Percentiles rank a stretch among this genome's conserved stretches.
Conservation (phyloP, 2,888 invertebrate species). For the Exocentrus adspersus region DNA sequence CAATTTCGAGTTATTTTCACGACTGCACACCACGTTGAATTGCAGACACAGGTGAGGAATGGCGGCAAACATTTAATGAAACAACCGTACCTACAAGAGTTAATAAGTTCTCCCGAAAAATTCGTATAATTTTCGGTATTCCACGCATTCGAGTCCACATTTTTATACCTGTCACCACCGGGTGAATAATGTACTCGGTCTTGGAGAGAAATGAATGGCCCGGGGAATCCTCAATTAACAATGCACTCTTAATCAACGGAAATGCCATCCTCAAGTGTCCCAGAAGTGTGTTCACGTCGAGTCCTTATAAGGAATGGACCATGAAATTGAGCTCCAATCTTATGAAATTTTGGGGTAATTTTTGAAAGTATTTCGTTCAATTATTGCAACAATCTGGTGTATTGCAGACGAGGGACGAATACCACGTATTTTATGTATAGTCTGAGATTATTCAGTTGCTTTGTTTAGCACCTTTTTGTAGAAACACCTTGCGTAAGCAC, state of each 20-base stretch:
- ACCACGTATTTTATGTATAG: no score
- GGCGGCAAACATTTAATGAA: background rate
- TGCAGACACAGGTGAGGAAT: background rate
- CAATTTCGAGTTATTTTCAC: no score
- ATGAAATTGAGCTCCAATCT: conserved; percentile 2
- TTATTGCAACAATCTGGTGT: background rate
- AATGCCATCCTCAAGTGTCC: conserved; percentile 4
- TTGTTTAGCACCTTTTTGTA: no score
- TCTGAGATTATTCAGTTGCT: no score
- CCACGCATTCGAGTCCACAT: background rate
- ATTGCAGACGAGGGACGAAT: no score
- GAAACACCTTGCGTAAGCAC: no score
- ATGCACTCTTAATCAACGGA: conserved; percentile 22
- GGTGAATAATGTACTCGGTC: conserved; percentile 15
- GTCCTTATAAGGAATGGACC: conserved; percentile 7
- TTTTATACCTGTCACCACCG: conserved; percentile 15
- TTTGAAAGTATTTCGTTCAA: background rate
- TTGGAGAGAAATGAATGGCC: conserved; percentile 9
- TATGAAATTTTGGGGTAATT: background rate
- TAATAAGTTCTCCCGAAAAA: conserved; percentile 3
- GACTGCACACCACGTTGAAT: background rate
- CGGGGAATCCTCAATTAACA: conserved; percentile 15
- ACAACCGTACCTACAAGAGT: background rate
- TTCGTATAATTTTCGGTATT: conserved; percentile 17
- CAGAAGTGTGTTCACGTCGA: conserved; percentile 6